Evolutionary conservation across 2,888 invertebrate species (phyloP).

Genomic region (Volucella zonaria): DNA sequence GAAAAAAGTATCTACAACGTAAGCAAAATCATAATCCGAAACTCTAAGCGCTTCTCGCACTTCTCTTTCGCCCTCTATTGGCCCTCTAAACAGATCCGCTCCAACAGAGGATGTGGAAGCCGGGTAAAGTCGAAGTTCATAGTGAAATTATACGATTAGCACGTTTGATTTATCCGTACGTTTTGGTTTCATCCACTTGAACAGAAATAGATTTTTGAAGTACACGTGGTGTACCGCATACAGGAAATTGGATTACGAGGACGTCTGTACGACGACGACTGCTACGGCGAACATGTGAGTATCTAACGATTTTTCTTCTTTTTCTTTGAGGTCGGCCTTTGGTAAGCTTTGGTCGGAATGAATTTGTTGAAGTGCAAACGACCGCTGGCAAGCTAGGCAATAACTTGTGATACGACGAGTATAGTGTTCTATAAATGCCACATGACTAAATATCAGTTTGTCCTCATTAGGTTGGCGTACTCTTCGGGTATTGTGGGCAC

Average conservation of each 20-base stretch:
- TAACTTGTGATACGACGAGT: neutral
- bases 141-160: conserved; percentile 50
- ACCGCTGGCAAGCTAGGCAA: conserved; percentile 32
- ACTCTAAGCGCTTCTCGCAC: too few relatives aligned
- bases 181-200: conserved; percentile 35
- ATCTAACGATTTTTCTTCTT: conserved; percentile 38
- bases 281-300: too few relatives aligned
- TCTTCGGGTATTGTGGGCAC: neutral
- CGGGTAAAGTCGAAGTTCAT: neutral
- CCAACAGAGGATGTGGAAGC: too few relatives aligned
- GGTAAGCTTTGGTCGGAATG: conserved; percentile 7
- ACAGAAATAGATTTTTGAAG: conserved; percentile 47
- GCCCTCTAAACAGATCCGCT: too few relatives aligned
- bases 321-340: neutral
- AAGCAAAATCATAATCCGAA: too few relatives aligned
- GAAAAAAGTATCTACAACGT: neutral
- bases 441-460: neutral
- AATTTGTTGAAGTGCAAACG: conserved; percentile 56
- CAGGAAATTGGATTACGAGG: conserved; percentile 66
- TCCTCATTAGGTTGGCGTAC: neutral
- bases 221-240: conserved; percentile 64
- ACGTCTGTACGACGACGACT: too few relatives aligned
- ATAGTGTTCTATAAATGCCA: neutral
- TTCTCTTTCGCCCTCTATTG: too few relatives aligned
- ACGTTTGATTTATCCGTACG: conserved; percentile 33